phyloP scores from a whole-genome alignment of 2,797 vertebrate species.

The Urosaurus nigricauda region DNA sequence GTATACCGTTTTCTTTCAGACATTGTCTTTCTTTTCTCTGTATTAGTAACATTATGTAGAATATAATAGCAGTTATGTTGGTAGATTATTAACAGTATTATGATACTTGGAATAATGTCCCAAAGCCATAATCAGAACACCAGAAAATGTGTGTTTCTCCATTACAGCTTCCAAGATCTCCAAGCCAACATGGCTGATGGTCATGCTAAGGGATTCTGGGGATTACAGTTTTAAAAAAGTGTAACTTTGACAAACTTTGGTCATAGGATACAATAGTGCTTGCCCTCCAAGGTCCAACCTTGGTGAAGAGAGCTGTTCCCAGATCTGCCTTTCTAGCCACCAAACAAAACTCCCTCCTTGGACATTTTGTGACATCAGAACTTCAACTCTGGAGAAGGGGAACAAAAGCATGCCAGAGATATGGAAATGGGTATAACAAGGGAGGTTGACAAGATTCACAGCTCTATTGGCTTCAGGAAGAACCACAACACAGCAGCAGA shows the following conservation, averaged over 20 bases:
- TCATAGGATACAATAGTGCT: background rate
- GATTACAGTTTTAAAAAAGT: too few relatives aligned
- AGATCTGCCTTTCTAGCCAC: background rate
- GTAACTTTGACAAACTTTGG: too few relatives aligned
- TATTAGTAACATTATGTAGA: background rate
- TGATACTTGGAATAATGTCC: background rate
- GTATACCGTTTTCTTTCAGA: conserved; percentile 64
- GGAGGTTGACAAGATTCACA: background rate
- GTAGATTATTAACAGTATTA: background rate
- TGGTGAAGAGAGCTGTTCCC: background rate
- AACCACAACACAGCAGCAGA: background rate
- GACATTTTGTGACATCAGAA: background rate
- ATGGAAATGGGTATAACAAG: background rate
- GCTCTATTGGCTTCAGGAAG: background rate
- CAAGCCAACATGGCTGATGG: too few relatives aligned
- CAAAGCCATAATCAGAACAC: background rate
- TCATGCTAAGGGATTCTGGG: too few relatives aligned
- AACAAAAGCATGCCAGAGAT: background rate
- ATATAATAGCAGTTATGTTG: too few relatives aligned
- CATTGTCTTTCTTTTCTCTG: conserved; percentile 44
- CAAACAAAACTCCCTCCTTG: background rate
- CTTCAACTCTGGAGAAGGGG: background rate
- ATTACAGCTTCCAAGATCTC: too few relatives aligned
- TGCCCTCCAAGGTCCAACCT: background rate
- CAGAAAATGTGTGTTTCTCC: too few relatives aligned